Percentiles rank a stretch among this genome's conserved stretches.
Evolutionary conservation across 2,888 invertebrate genomes (phyloP).

Genomic region (Geotrupes spiniger): DNA sequence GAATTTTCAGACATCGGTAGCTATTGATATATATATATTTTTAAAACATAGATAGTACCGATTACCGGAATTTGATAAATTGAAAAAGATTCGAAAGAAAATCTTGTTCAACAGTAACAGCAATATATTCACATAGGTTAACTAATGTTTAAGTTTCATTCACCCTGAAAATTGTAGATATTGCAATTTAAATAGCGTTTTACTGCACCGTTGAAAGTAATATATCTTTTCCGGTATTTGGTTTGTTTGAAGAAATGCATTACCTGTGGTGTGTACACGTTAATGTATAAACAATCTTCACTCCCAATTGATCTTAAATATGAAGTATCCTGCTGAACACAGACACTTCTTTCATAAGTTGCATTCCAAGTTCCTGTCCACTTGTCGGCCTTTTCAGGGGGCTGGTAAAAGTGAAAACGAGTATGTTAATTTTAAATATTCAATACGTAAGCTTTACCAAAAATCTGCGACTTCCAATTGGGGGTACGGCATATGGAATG

Average conservation of each 20-base stretch:
- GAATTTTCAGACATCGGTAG: too few species aligned
- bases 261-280: slow-evolving; percentile 32
- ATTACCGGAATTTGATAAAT: too few species aligned
- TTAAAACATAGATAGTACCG: slow-evolving; percentile 7
- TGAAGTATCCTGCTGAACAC: slow-evolving; percentile 18
- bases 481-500: not conserved
- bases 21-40: too few species aligned
- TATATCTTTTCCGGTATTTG: too few species aligned
- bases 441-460: not conserved
- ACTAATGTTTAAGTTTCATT: too few species aligned
- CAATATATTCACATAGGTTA: too few species aligned
- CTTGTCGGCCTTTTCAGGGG: slow-evolving; percentile 5
- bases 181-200: too few species aligned
- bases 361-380: slow-evolving; percentile 27
- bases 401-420: slow-evolving; percentile 1
- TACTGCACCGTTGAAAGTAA: too few species aligned
- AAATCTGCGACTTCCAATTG: not conserved
- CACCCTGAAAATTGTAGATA: too few species aligned
- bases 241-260: too few species aligned
- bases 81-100: too few species aligned
- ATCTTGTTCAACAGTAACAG: too few species aligned
- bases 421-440: not conserved
- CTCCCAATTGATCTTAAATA: slow-evolving; percentile 23
- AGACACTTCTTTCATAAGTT: slow-evolving; percentile 23
- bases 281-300: slow-evolving; percentile 38